A percentile compares a stretch with the other conserved stretches of the same genome.
These are phyloP conservation scores for Papilio xuthus DNA, from an alignment of 1,140 invertebrate genomes.

Conservation along the genomic window DNA sequence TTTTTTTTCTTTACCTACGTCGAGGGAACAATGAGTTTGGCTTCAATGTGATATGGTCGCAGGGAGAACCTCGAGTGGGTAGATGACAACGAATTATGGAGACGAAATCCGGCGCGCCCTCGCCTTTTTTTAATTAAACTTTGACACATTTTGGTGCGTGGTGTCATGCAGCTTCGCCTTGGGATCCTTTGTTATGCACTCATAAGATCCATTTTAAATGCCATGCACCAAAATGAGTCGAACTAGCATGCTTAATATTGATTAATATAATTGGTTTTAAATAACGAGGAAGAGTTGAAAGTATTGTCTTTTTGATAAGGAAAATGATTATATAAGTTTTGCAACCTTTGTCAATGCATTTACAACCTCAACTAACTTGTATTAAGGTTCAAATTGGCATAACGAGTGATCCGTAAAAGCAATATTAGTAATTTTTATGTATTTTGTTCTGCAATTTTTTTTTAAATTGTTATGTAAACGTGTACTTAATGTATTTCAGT, in stretches of 20 bases:
- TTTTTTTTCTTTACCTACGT: conserved; percentile 74
- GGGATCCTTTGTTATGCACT: neutral
- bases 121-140: conserved; percentile 22
- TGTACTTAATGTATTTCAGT: neutral
- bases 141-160: neutral
- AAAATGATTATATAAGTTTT: no score
- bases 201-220: neutral
- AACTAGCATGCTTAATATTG: neutral
- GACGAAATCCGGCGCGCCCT: conserved; percentile 45
- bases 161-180: conserved; percentile 5
- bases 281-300: neutral
- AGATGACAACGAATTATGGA: conserved; percentile 70
- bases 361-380: neutral
- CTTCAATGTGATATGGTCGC: conserved; percentile 70
- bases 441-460: neutral
- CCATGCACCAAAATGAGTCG: neutral
- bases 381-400: neutral
- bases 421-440: no score
- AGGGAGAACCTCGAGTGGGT: conserved; percentile 63
- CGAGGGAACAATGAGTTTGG: conserved; percentile 75
- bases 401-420: neutral
- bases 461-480: neutral
- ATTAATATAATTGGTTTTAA: neutral
- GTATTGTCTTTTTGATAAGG: neutral
- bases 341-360: neutral